Base-by-base conservation (phyloP, 2,888 invertebrate species). In the Drosophila anceps region DNA sequence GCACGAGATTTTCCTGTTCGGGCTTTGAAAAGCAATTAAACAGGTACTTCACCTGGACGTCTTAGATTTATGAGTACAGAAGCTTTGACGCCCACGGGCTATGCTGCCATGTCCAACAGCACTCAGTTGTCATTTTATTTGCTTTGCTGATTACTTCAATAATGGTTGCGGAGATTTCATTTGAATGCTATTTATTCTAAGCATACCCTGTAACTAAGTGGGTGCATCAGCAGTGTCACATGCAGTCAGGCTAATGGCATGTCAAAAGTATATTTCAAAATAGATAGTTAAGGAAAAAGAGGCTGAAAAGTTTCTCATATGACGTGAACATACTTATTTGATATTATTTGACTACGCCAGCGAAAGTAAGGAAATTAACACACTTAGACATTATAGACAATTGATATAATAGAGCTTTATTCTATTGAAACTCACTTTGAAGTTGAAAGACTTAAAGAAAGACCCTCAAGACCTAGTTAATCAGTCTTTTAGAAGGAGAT, bases 21-120 rank as follows among this genome's bases (percentile, higher is more conserved):
- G 71, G 74, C 79, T 87, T 86, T 84, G 86, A 72, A 84, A 88
- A 88, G 84, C 86, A 86, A 86, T 86, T 86, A 86, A 81, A 72
- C 84, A 79, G 79, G 58, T 69, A 61, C 58, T 50, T 43, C 33
- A 46, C 41, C 46, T 27, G 53, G 53, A 59, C 46, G 53, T 46
- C 41, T 58, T 24, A 67, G 72, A 70, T 75, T 84, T 66, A 72
- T 77, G 72, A 54, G 58, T 9, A 50, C 57, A 20, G 43, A 7
- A 13, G 29, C 18, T 39, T 35, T 29, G 48, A 67, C 48, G 29
- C 51, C 61, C 41, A 39, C 24, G 31, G 50, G 24, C 59, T 35
- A 41, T 7, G 43, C n/a, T 10, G 5, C n/a, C 2, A 3, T 31
- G 48, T 29, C 70, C 41, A 39, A 44, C 24, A 60, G 76, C 69